phyloP scores from a whole-genome alignment of 2,113 vertebrate genomes.

The Hydrolagus affinis region DNA sequence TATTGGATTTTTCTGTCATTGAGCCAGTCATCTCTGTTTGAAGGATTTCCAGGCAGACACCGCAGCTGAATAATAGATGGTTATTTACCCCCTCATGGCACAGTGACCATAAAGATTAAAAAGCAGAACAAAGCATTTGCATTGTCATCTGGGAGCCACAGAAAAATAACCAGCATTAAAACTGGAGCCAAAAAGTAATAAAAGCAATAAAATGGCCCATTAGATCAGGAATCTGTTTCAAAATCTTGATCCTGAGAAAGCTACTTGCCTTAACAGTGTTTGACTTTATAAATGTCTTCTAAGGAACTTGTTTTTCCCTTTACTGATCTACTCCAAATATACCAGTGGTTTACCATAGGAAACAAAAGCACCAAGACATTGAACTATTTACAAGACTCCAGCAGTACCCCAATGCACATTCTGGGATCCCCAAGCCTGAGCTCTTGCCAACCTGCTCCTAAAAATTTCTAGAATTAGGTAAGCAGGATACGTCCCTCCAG shows the following conservation, averaged over 20 bases:
- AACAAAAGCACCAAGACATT: background rate
- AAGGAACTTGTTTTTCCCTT: background rate
- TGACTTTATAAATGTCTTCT: background rate
- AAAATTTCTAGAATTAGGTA: no score
- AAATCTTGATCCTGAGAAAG: background rate
- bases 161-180: no score
- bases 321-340: background rate
- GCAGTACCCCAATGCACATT: no score
- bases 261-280: background rate
- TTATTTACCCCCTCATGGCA: background rate
- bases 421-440: no score
- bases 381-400: no score
- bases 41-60: background rate
- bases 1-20: no score
- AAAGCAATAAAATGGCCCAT: background rate
- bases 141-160: no score
- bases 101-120: background rate
- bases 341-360: background rate
- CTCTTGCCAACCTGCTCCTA: no score
- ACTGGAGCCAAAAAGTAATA: background rate
- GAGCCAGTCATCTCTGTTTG: no score
- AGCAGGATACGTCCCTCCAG: no score
- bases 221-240: background rate
- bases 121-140: background rate
- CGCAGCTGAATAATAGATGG: background rate